Percentiles rank a stretch among this genome's conserved stretches.
These are phyloP conservation scores for Corapipo altera DNA, from an alignment of 2,113 vertebrate genomes.

Conservation along the genomic window DNA sequence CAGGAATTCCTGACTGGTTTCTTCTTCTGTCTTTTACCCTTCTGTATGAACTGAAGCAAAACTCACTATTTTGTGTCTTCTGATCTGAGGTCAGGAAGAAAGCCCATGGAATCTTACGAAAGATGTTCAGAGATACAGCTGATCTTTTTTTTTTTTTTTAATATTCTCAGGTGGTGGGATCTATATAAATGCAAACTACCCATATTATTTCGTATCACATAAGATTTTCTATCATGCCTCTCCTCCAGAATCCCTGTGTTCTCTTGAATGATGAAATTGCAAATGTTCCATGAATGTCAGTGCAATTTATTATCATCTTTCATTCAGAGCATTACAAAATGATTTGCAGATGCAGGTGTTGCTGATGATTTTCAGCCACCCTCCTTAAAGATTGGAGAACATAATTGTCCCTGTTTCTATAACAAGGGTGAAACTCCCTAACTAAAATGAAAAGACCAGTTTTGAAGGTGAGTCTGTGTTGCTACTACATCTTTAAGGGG, in stretches of 20 bases:
- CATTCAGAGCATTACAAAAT: constrained; percentile 60
- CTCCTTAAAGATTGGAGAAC: constrained; percentile 15
- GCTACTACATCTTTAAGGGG: neutral
- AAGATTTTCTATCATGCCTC: constrained; percentile 26
- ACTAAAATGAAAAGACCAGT: neutral
- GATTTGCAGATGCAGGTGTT: constrained; percentile 62
- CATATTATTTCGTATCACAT: constrained; percentile 43
- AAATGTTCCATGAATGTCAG: constrained; percentile 62
- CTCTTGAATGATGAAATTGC: constrained; percentile 55
- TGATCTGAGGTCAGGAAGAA: neutral
- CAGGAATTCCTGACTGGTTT: neutral
- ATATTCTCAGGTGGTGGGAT: constrained; percentile 33
- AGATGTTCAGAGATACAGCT: constrained; percentile 2
- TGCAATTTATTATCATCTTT: constrained; percentile 62
- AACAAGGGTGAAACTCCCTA: constrained; percentile 22
- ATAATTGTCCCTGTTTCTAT: constrained; percentile 16
- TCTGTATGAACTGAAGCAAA: neutral
- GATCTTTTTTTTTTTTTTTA: neutral
- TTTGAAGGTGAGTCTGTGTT: neutral
- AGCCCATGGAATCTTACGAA: neutral
- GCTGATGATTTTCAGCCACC: constrained; percentile 50
- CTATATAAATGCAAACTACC: constrained; percentile 63
- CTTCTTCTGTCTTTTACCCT: neutral
- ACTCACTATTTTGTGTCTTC: neutral
- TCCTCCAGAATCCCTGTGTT: constrained; percentile 40